Base-by-base conservation (phyloP, 2,113 vertebrate genomes). In the Orientallactaga bullata region DNA sequence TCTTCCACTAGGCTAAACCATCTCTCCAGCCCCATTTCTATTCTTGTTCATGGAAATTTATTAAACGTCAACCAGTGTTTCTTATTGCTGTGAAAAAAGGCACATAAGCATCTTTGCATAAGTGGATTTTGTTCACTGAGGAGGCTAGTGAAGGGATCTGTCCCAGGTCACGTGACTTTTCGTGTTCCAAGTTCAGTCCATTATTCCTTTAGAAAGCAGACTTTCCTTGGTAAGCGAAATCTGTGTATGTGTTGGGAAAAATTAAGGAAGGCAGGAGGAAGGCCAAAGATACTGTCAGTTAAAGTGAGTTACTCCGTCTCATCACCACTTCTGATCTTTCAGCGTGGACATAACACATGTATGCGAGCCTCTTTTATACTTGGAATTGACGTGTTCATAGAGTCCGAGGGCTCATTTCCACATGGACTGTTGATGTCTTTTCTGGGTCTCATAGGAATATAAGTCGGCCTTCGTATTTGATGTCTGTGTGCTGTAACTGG, bases 121-220 rank as follows among this genome's bases (percentile, higher is more conserved):
- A 80, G 39, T 37, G 9, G 24, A 17, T 92, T 39, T 63, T 35
- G 18, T 79, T 60, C 8, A n/a, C 37, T 69, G 80, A 84, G 37
- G 28, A 88, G 39, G 65, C 68, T 5, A 65, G 3, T 68, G 3
- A 82, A 90, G 63, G 74, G 21, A 68, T 35, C 42, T 74, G 42
- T 90, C 39, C 73, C 79, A 51, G 23, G 32, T 60, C 8, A 68
- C 23, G 35, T n/a, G 4, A 37, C 78, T 93, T 90, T 15, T 90
- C 32, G 79, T 16, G 55, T 51, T 51, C 12, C 12, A 12, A 51
- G 7, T 51, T 7, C 15, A 94, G 58, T 82, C 71, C 3, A 63
- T 71, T n/a, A 68, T 30, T 83, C 2, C 86, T 92, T 90, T 9
- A 88, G 63, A 69, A 90, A 80, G 85, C 58, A 81, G 18, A 55